Base-by-base conservation (phyloP, 1,140 invertebrate genomes). In the Spodoptera frugiperda region DNA sequence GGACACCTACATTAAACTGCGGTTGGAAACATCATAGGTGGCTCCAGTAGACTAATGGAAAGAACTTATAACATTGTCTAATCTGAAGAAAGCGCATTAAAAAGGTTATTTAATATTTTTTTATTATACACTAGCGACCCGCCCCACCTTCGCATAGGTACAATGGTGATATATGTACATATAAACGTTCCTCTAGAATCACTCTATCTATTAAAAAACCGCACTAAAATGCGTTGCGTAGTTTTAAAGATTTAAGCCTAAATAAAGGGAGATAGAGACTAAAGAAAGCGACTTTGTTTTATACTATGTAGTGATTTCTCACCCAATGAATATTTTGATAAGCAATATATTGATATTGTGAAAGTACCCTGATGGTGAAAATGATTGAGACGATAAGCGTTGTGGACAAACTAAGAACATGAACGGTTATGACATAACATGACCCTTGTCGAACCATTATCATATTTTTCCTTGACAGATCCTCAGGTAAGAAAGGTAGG, bases 391-490 rank as follows among this genome's bases (percentile, higher is more conserved):
- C 30, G 25, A 61, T 61, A 39, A 39, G 30, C 30, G n/a, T n/a
- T 3, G 25, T 33, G 57, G 33, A 39, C 30, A 61, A 39, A 61
- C 11, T 33, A n/a, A n/a, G 6, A 61, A 46, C 61, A 65, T 65
- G 21, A 48, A 48, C 15, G 19, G 15, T 48, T 46, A 46, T 48
- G 39, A 48, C 61, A 65, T 65, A 48, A 39, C 15, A 21, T 48
- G 61, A 48, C 61, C 61, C 61, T 65, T 15, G 61, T 65, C 61
- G 15, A 21, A 21, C 61, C 44, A 65, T 48, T 21, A 46, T 48
- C 17, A 65, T 48, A 48, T 65, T 46, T 63, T 48, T 9, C n/a
- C 57, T 39, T 39, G 33, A 39, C 5, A 10, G 4, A 39, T 39
- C 33, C 33, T 39, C 9, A 1, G 2, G 33, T 39, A 39, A 39